These are phyloP conservation scores for Sesamia nonagrioides DNA, from an alignment of 1,140 invertebrate genomes.

Conservation along the genomic window DNA sequence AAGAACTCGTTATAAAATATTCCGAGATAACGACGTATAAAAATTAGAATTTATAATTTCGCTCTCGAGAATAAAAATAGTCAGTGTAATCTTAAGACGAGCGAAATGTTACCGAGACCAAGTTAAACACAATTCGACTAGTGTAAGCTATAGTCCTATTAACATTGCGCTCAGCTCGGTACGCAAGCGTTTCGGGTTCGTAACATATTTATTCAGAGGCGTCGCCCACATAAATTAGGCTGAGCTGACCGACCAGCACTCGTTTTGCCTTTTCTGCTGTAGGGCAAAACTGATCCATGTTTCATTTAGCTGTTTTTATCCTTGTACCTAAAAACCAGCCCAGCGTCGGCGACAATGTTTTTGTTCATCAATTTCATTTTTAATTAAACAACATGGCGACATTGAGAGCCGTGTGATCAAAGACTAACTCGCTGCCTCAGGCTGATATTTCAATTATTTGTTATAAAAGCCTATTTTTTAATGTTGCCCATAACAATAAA, in stretches of 20 bases:
- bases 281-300: constrained; percentile 47
- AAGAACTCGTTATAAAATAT: constrained; percentile 35
- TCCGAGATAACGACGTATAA: constrained; percentile 28
- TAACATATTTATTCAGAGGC: constrained; percentile 55
- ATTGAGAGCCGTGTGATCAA: constrained; percentile 18
- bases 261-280: constrained; percentile 43
- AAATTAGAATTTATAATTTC: constrained; percentile 39
- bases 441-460: constrained; percentile 35
- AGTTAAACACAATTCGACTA: constrained; percentile 18
- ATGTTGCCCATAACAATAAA: constrained; percentile 30
- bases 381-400: constrained; percentile 34
- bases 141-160: constrained; percentile 39
- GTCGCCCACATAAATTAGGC: constrained; percentile 54
- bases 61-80: constrained; percentile 1
- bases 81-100: background rate
- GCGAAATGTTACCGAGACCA: constrained; percentile 19
- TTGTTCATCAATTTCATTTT: constrained; percentile 28
- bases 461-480: constrained; percentile 24
- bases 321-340: constrained; percentile 5
- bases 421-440: constrained; percentile 17
- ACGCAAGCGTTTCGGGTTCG: constrained; percentile 37
- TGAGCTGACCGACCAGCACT: constrained; percentile 37
- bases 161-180: constrained; percentile 34
- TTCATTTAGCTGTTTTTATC: constrained; percentile 48
- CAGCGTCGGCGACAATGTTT: background rate